phyloP scores from a whole-genome alignment of 2,888 invertebrate species.

The Acanthoscelides obtectus region DNA sequence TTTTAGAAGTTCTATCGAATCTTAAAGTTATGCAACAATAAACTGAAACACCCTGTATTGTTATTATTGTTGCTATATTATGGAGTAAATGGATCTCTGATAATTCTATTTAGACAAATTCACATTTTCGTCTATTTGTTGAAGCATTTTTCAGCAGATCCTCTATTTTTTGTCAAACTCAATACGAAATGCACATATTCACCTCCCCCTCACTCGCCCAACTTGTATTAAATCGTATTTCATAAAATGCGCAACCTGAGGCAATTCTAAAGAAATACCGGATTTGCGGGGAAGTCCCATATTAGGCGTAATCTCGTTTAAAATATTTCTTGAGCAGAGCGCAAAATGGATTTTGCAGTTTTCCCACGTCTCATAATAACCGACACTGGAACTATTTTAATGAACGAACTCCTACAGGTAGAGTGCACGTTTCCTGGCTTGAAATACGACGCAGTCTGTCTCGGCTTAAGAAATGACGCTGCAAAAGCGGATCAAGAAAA shows the following conservation, averaged over 20 bases:
- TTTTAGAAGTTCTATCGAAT: too few relatives aligned
- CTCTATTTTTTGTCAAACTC: background rate
- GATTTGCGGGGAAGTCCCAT: background rate
- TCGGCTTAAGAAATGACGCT: too few relatives aligned
- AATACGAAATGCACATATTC: background rate
- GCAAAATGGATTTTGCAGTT: background rate
- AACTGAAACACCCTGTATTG: too few relatives aligned
- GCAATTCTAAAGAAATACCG: background rate
- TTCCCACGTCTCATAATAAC: background rate
- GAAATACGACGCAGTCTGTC: background rate
- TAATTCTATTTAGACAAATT: too few relatives aligned
- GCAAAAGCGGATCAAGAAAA: too few relatives aligned
- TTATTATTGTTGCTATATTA: too few relatives aligned
- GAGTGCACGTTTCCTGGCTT: background rate
- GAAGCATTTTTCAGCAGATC: background rate
- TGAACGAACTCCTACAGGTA: background rate
- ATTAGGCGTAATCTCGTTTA: background rate
- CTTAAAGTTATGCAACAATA: too few relatives aligned
- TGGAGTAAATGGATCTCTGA: too few relatives aligned
- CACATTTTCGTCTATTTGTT: too few relatives aligned
- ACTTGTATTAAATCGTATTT: background rate
- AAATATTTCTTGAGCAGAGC: background rate
- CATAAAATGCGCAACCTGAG: background rate
- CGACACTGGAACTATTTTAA: background rate
- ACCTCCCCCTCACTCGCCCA: background rate